Evolutionary conservation across 2,797 vertebrate genomes (phyloP).

Genomic region (Aviceda cuculoides): DNA sequence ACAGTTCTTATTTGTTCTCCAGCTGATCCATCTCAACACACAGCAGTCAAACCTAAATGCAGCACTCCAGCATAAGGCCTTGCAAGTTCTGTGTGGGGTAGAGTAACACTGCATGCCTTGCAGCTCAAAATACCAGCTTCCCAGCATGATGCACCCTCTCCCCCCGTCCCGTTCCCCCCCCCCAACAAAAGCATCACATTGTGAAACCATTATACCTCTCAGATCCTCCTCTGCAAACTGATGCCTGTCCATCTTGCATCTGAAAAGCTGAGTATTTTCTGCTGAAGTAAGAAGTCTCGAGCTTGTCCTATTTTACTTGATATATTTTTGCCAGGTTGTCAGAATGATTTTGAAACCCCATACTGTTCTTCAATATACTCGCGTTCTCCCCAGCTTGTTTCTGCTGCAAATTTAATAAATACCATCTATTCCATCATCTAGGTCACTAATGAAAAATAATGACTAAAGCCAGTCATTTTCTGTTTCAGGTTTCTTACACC

Average conservation of each 20-base stretch:
- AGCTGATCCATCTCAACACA: not conserved
- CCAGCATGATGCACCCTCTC: not conserved
- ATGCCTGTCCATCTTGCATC: not conserved
- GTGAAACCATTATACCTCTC: not conserved
- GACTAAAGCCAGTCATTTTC: not conserved
- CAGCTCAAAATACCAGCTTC: not conserved
- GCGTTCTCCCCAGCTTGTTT: not conserved
- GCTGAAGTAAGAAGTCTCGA: not conserved
- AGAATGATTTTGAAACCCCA: not conserved
- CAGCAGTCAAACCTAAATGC: not conserved
- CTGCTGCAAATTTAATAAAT: not conserved
- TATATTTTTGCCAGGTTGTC: not conserved
- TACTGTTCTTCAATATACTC: not conserved
- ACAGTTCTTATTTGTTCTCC: not conserved
- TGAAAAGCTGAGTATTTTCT: not conserved
- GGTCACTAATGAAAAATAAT: not conserved
- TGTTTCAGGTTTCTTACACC: not conserved
- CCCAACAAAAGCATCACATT: not conserved
- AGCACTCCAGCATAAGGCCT: not conserved
- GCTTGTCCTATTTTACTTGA: not conserved
- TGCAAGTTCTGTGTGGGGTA: not conserved
- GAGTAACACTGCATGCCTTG: not conserved
- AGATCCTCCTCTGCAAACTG: not conserved
- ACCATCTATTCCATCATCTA: not conserved
- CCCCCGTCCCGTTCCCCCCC: too few relatives aligned